Base-by-base conservation (phyloP, 92 coral and sea anemone species). In the Paramuricea clavata region DNA sequence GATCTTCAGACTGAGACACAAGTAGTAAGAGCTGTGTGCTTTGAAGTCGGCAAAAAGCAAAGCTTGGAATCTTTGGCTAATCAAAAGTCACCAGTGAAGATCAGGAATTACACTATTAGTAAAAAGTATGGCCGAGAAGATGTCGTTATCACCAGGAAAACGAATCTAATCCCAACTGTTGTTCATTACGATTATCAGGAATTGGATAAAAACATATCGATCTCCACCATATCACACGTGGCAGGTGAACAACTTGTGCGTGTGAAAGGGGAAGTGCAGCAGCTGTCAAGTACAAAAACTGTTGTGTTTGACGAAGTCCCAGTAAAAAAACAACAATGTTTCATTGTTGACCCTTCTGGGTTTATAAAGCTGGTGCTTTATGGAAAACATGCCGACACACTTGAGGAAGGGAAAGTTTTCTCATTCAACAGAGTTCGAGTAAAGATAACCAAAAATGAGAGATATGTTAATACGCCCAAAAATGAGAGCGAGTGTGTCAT, bases 121-220 rank as follows among this genome's bases (percentile, higher is more conserved):
- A 76, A 77, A 52, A 91, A 91, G 82, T 91, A 83, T 83, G 93
- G 93, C 36, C 49, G 86, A 83, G 49, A 73, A 47, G 91, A 76
- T 83, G 85, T 91, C 3, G 92, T 85, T 26, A 85, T 89, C 25
- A 78, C 73, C 80, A 89, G 76, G 83, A 42, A 85, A 69, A 89
- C 92, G 10, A 19, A 23, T 33, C 52, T 85, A 60, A 85, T 85
- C 33, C 86, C 86, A 19, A 68, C 88, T 41, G 79, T 79, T 25
- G 78, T 73, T 57, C 31, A 69, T 34, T 89, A 83, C 61, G 39
- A 76, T 34, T 77, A 83, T 69, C 65, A 74, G 42, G 75, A 69
- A 33, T 81, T 75, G 70, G 81, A 76, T 41, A 57, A 89, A 49
- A 49, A 74, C 85, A 75, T 83, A 36, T 64, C 89, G 33, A 83